phyloP scores from a whole-genome alignment of 1,140 invertebrate species.

The Rhopalosiphum padi region DNA sequence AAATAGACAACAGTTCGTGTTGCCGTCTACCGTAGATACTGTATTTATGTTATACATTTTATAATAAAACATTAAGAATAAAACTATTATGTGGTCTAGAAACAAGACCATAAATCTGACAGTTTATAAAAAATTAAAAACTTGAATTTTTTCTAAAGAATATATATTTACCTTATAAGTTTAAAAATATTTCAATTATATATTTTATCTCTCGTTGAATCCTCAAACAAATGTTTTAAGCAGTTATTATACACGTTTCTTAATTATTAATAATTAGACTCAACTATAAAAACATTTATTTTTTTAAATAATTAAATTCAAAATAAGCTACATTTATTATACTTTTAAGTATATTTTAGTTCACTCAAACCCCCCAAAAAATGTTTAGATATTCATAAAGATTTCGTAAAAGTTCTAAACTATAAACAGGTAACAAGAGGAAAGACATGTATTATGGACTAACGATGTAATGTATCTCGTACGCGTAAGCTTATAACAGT shows the following conservation, averaged over 20 bases:
- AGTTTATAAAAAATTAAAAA: neutral
- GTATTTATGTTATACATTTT: neutral
- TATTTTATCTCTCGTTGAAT: too few species aligned
- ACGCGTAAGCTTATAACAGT: neutral
- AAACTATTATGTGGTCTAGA: neutral
- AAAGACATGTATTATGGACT: neutral
- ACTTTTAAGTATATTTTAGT: neutral
- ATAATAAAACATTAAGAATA: neutral
- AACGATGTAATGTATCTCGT: neutral
- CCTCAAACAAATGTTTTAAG: neutral
- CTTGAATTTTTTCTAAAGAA: neutral
- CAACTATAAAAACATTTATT: neutral
- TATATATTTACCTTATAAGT: neutral
- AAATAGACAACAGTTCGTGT: constrained; percentile 10
- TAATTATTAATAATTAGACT: neutral
- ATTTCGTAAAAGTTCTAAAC: neutral
- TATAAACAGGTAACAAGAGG: neutral
- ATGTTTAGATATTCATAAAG: neutral
- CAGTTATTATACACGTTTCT: neutral
- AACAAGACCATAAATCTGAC: neutral
- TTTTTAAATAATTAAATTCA: neutral
- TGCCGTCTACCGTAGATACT: neutral
- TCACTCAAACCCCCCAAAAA: neutral
- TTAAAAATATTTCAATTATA: neutral
- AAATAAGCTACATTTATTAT: neutral